Base-by-base conservation (phyloP, 2,888 invertebrate species). In the Masnerella sp. region DNA sequence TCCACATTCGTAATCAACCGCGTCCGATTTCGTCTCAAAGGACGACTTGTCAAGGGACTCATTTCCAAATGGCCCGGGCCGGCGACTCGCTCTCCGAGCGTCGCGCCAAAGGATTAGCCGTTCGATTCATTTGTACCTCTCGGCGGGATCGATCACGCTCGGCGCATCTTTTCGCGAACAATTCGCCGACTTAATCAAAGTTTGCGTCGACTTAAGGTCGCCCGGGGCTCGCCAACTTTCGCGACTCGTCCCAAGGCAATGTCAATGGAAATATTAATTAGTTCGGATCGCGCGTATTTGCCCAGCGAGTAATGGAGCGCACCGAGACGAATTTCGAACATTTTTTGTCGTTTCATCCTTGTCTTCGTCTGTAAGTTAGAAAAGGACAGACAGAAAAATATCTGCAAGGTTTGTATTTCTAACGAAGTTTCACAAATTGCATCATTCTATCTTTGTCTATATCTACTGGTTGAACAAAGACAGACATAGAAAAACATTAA, bases 81-180 rank as follows among this genome's bases (percentile, higher is more conserved):
- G 22, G 47, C 49, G 36, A 72, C 45, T 34, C 67, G 67, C 51
- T 69, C 83, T 84, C 78, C 83, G 78, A 84, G 84, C 85, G 84
- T 87, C 87, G 87, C 82, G 85, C 84, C 82, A 84, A 84, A 84
- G 86, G 87, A 86, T 87, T 86, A 87, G 83, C 79, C 79, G 78
- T 83, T 81, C 84, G 83, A 84, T 85, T 85, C 85, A 85, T 86
- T 86, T 86, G 84, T 87, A 86, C 84, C 85, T 84, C 85, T 86
- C 85, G 79, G 78, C n/a, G 65, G 82, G 74, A 82, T 81, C 78
- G 79, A 80, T 71, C 69, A 40, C 34, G 47, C 32, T 45, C 83
- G 82, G 79, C 43, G 51, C 51, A 25, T 54, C 42, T 38, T 43
- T 28, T 8, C 18, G 20, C 14, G 38, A 79, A 78, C 82, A 69